Conservation (phyloP, 2,888 invertebrate genomes). For the Andrena bucephala region DNA sequence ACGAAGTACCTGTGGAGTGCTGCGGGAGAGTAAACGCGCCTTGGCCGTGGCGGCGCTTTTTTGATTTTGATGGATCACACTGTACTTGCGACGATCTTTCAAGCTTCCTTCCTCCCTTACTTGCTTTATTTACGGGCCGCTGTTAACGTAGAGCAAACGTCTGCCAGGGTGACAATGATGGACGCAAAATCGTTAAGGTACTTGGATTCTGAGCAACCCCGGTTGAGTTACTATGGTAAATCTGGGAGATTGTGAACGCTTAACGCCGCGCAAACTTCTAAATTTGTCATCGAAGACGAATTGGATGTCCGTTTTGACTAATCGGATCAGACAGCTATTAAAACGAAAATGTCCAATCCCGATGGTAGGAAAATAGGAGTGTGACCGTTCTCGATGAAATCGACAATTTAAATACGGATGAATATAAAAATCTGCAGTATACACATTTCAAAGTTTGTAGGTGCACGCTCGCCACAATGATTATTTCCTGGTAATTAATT, state of each 20-base stretch:
- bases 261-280: background rate
- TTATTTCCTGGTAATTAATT: constrained; percentile 37
- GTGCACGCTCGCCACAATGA: background rate
- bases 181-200: constrained; percentile 55
- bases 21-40: constrained; percentile 58
- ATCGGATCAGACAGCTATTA: background rate
- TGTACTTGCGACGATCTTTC: constrained; percentile 49
- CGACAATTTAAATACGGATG: constrained; percentile 26
- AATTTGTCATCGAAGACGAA: background rate
- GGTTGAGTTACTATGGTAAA: background rate
- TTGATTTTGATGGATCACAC: constrained; percentile 76
- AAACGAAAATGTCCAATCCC: background rate
- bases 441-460: background rate
- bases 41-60: constrained; percentile 54
- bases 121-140: constrained; percentile 34
- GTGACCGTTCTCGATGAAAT: background rate
- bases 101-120: constrained; percentile 25
- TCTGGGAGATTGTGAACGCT: background rate
- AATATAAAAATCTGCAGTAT: background rate
- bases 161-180: constrained; percentile 58
- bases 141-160: constrained; percentile 45
- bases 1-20: constrained; percentile 63
- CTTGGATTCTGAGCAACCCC: constrained; percentile 13
- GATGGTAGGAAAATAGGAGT: background rate
- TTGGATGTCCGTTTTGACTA: background rate